Percentiles rank a stretch among this genome's conserved stretches.
Evolutionary conservation across 37 sponge, comb jelly and placozoan genomes (phyloP).

Genomic region (Chondrilla cf. caribensis): DNA sequence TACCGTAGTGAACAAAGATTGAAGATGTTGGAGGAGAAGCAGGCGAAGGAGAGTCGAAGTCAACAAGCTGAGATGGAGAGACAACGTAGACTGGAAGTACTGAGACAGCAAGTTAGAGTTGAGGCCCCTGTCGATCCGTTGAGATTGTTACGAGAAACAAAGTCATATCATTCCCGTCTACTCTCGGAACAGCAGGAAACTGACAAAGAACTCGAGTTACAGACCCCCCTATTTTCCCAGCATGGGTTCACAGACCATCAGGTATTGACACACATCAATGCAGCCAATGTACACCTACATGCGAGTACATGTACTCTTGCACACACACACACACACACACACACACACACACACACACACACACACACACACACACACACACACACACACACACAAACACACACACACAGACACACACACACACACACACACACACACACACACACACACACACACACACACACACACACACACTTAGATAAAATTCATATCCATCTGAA

Average conservation of each 20-base stretch:
- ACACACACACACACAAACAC: no score
- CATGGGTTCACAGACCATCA: background rate
- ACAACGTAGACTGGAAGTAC: background rate
- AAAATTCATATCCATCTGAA: no score
- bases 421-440: no score
- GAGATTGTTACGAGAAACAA: conserved; percentile 16
- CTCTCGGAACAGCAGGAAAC: background rate
- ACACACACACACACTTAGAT: no score
- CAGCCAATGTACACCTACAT: no score
- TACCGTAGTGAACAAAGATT: background rate
- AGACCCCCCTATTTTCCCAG: conserved; percentile 1
- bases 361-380: no score
- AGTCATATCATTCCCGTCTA: background rate
- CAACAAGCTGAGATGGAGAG: conserved; percentile 10
- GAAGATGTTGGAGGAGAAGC: background rate
- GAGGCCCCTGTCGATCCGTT: conserved; percentile 5
- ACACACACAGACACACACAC: no score
- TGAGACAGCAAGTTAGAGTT: conserved; percentile 9
- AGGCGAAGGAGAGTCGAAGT: background rate
- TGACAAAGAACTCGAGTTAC: background rate
- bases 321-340: no score
- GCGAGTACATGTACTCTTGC: no score
- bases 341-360: no score
- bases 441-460: no score
- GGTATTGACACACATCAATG: no score